Percentiles rank a stretch among this genome's conserved stretches.
phyloP scores from a whole-genome alignment of 2,113 vertebrate species.

The Pachyramphus minor region DNA sequence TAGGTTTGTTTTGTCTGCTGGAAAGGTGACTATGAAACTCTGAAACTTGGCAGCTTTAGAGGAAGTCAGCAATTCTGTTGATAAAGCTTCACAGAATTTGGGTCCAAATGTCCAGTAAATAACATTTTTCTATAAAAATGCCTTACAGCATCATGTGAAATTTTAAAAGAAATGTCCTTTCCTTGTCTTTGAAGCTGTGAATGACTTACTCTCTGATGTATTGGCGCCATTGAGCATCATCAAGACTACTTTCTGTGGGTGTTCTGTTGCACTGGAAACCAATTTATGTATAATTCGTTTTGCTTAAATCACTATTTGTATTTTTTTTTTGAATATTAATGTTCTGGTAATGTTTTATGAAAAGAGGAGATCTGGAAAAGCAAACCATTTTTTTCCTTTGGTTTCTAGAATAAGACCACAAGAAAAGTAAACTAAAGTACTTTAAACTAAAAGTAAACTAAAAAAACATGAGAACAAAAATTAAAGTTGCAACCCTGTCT shows the following conservation, averaged over 20 bases:
- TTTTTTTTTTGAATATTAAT: not conserved
- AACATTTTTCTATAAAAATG: constrained; percentile 36
- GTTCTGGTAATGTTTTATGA: not conserved
- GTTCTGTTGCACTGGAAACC: not conserved
- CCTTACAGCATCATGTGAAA: not conserved
- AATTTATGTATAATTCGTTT: not conserved
- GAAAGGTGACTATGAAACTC: constrained; percentile 16
- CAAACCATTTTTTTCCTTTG: constrained; percentile 9
- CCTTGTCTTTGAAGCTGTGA: constrained; percentile 18
- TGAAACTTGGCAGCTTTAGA: constrained; percentile 30
- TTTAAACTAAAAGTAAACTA: constrained; percentile 16
- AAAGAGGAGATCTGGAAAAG: not conserved
- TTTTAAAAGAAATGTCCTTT: not conserved
- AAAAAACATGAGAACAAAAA: constrained; percentile 19
- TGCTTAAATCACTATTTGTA: not conserved
- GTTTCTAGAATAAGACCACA: not conserved
- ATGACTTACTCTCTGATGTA: not conserved
- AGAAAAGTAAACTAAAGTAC: constrained; percentile 15
- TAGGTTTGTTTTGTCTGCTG: constrained; percentile 57
- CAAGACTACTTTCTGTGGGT: not conserved
- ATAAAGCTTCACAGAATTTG: constrained; percentile 41
- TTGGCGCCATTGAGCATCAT: not conserved
- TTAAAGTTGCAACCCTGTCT: constrained; percentile 13
- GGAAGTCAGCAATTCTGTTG: constrained; percentile 33
- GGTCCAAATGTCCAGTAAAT: constrained; percentile 45